Evolutionary conservation across 2,797 vertebrate genomes (phyloP), one percentile per base, ranked within the genome.

Genomic region (Microctenopoma steveboyesi): DNA sequence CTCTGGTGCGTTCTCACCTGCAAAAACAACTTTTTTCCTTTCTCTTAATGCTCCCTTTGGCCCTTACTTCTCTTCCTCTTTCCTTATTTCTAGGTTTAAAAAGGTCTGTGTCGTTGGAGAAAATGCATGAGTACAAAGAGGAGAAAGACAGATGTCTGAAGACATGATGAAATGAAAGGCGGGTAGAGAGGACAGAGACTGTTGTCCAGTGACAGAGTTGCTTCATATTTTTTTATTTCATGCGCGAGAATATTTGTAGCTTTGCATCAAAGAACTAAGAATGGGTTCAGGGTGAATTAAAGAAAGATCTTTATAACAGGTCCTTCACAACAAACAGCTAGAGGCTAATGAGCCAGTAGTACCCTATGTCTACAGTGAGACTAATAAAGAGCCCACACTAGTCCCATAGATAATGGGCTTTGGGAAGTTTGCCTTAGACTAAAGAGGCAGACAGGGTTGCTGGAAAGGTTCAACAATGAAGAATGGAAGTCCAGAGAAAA

Each of bases 401-500:
- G 30, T 46, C 69, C 13, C 0, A 3, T 1, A 27, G 4, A 33
- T 54, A 22, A 69, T 55, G 37, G 57, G 63, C 18, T 62, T 67
- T 13, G 7, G 27, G 5, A 18, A 11, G 49, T 12, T 50, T 7
- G 27, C n/a, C 43, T 72, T 30, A 64, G 30, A 69, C 43, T 16
- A 3, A 28, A 58, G 52, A 78, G 7, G n/a, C 43, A 33, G 33
- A 46, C 30, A 0, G 16, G 22, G 30, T 4, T 15, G 7, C 54
- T 55, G 55, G 14, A 33, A 37, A n/a, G 46, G 37, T 42, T 78
- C 5, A 1, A 7, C 13, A 11, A 37, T 12, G 4, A 45, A 42
- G 51, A 35, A 59, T 3, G 33, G 50, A 75, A 53, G 72, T 79
- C 82, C 56, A 57, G 58, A 74, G 69, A 64, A 85, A 81, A 88